phyloP scores from a whole-genome alignment of 2,888 invertebrate genomes.

The Apamea anceps region DNA sequence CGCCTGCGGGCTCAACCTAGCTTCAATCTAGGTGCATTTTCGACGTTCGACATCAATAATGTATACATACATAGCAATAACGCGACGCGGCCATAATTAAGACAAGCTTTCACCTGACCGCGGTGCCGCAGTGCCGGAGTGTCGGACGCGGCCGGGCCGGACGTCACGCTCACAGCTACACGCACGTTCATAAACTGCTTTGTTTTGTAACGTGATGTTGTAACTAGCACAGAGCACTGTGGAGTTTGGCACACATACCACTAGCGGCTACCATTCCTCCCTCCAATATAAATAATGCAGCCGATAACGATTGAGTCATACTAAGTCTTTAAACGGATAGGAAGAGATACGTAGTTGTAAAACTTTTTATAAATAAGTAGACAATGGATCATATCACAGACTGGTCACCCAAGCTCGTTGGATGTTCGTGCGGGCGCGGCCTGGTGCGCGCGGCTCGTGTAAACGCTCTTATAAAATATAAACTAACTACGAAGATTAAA shows the following conservation, averaged over 20 bases:
- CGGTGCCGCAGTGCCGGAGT: neutral
- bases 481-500: slow-evolving; percentile 26
- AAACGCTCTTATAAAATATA: slow-evolving; percentile 63
- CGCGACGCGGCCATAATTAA: neutral
- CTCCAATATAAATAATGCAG: neutral
- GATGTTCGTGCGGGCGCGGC: slow-evolving; percentile 42
- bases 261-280: neutral
- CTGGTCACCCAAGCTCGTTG: slow-evolving; percentile 34
- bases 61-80: neutral
- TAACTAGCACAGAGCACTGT: slow-evolving; percentile 6
- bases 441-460: slow-evolving; percentile 32
- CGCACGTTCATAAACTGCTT: neutral
- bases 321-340: slow-evolving; percentile 26
- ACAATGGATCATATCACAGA: slow-evolving; percentile 68
- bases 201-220: neutral
- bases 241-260: slow-evolving; percentile 39
- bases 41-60: neutral
- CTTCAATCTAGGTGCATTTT: neutral
- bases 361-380: slow-evolving; percentile 45
- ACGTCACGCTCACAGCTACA: neutral
- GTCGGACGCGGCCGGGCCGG: neutral
- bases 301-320: neutral
- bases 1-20: too few species aligned
- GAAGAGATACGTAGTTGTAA: slow-evolving; percentile 35
- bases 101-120: neutral